Conservation (phyloP, 2,888 invertebrate species). For the Euphydryas editha region DNA sequence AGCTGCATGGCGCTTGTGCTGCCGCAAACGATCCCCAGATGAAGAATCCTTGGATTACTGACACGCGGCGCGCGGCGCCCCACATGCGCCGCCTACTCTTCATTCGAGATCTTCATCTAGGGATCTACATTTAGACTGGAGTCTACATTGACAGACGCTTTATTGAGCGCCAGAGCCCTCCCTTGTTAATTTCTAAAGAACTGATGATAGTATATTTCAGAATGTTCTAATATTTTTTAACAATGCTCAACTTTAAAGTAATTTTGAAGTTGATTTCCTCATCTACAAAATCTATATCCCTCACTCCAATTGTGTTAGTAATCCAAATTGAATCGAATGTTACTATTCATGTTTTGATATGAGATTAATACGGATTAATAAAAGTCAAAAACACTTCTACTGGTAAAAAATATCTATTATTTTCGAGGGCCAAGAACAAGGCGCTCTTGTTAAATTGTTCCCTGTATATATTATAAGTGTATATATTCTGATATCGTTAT, state of each 20-base stretch:
- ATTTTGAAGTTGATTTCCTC: constrained; percentile 3
- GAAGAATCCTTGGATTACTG: constrained; percentile 86
- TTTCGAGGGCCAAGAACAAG: constrained; percentile 34
- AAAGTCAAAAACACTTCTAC: not conserved
- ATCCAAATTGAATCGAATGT: constrained; percentile 6
- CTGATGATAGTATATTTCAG: constrained; percentile 16
- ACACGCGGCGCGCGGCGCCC: constrained; percentile 81
- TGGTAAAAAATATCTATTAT: not conserved
- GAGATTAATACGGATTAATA: not conserved
- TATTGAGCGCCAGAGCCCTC: constrained; percentile 74
- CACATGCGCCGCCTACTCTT: constrained; percentile 75
- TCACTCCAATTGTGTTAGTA: not conserved
- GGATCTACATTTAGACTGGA: constrained; percentile 78
- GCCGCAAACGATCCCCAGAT: constrained; percentile 83
- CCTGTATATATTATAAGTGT: constrained; percentile 68
- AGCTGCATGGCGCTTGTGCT: constrained; percentile 85
- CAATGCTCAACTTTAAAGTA: not conserved
- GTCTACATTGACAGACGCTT: constrained; percentile 80
- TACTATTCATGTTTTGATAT: not conserved
- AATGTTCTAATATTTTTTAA: not conserved
- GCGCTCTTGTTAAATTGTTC: constrained; percentile 67
- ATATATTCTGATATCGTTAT: constrained; percentile 60
- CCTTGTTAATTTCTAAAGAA: constrained; percentile 57
- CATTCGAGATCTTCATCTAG: constrained; percentile 74
- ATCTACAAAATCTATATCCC: not conserved